Conservation (phyloP, 2,113 vertebrate species). For the Tonatia bakeri region DNA sequence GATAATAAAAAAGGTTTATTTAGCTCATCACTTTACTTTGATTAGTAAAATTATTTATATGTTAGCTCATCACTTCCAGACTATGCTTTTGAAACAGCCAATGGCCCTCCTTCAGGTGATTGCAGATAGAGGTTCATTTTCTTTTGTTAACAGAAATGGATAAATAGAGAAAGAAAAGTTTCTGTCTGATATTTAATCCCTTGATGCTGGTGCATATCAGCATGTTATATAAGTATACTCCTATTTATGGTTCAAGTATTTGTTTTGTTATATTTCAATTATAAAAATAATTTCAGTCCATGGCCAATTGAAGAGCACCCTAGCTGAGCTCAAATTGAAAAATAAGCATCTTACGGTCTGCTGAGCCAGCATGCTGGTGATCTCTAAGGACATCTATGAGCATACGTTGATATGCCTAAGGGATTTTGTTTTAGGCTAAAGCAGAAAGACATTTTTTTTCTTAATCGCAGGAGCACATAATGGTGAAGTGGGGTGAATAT, state of each 20-base stretch:
- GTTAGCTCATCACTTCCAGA: conserved; percentile 52
- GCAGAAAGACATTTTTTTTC: not conserved
- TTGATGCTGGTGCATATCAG: conserved; percentile 32
- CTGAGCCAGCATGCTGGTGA: not conserved
- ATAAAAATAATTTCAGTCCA: conserved; percentile 14
- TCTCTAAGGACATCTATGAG: not conserved
- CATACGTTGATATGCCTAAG: not conserved
- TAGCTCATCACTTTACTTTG: no score
- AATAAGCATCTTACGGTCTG: not conserved
- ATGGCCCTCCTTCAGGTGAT: conserved; percentile 49
- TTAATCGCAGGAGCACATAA: not conserved
- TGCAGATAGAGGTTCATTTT: conserved; percentile 67
- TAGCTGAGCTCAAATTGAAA: not conserved
- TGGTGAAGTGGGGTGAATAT: not conserved
- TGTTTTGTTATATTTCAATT: conserved; percentile 37
- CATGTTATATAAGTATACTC: not conserved
- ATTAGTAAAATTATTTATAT: not conserved
- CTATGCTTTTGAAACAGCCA: conserved; percentile 65
- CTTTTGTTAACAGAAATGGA: conserved; percentile 38
- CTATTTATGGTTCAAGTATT: not conserved
- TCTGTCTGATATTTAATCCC: conserved; percentile 65
- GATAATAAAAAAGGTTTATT: conserved; percentile 43
- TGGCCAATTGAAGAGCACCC: not conserved
- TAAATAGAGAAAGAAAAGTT: conserved; percentile 45
- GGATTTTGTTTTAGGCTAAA: conserved; percentile 21